Base-by-base conservation (phyloP, 2,113 vertebrate genomes). In the Hirundichthys speculiger region DNA sequence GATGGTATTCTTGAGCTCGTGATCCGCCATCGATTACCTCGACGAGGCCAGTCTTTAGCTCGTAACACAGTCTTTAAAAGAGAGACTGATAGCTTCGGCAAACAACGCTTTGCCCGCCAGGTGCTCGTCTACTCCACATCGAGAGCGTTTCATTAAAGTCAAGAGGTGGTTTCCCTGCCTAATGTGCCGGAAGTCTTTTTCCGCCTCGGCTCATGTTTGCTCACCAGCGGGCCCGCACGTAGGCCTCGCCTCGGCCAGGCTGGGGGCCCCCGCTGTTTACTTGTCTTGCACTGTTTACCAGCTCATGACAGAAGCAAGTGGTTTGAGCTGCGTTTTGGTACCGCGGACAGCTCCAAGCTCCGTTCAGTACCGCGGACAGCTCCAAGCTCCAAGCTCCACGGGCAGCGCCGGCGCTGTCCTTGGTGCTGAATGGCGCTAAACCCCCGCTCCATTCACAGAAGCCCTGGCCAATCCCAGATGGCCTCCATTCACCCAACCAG, bases 131-230 rank as follows among this genome's bases (percentile, higher is more conserved):
- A 83, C 87, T 90, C 68, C 83, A 88, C 18, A 68, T 87, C 60
- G 78, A 89, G 86, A 87, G 75, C 45, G 54, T 87, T 86, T 92
- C 82, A 79, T 19, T 83, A 71, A 86, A 71, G 64, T 61, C 77
- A 65, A 67, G 69, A 72, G 40, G 82, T 86, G 80, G 72, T 86
- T 90, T 88, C 84, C 82, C 73, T 78, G 77, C 57, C 54, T 90
- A 90, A 90, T 91, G 88, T 82, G 51, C 83, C 54, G 70, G 85
- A 87, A 90, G 75, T 65, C 71, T 67, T 34, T 67, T 79, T 39
- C 20, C 52, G 6, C 60, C 20, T 49, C 24, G 21, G 34, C 47
- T 56, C 74, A 48, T 86, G 82, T 86, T 86, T 88, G 79, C 79
- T 71, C 68, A 72, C 62, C 24, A 57, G 13, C 12, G 15, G 53